phyloP scores from a whole-genome alignment of 2,888 invertebrate genomes.

The Apodemia hepburni region DNA sequence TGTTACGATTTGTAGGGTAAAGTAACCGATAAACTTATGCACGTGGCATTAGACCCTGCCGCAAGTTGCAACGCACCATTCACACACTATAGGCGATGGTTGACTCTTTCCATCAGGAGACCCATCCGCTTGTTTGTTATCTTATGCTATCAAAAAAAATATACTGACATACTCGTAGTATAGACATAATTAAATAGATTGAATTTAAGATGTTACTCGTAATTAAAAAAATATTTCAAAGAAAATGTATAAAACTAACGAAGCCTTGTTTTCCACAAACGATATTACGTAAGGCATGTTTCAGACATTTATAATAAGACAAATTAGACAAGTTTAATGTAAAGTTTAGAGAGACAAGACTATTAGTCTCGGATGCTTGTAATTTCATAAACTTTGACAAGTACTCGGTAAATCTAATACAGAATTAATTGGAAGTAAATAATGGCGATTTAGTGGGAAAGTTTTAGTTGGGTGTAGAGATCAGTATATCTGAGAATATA shows the following conservation, averaged over 20 bases:
- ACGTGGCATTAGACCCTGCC: too few relatives aligned
- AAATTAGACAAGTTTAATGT: slow-evolving; percentile 10
- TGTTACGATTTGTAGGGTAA: too few relatives aligned
- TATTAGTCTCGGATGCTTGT: neutral
- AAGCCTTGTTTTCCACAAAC: neutral
- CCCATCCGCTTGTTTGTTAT: too few relatives aligned
- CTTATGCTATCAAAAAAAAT: too few relatives aligned
- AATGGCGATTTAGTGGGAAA: neutral
- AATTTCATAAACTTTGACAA: slow-evolving; percentile 1
- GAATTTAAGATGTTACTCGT: too few relatives aligned
- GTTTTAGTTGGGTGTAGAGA: neutral
- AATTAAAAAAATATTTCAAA: too few relatives aligned
- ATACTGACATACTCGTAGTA: too few relatives aligned
- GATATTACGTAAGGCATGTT: neutral
- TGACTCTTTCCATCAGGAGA: too few relatives aligned
- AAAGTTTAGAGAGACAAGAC: slow-evolving; percentile 6
- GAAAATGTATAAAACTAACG: neutral
- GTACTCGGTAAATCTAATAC: slow-evolving; percentile 1
- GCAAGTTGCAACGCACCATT: too few relatives aligned
- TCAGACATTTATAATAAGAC: neutral
- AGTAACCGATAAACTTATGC: too few relatives aligned
- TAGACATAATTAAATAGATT: too few relatives aligned
- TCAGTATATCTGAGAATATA: neutral
- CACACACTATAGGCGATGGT: too few relatives aligned
- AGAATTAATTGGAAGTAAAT: slow-evolving; percentile 11